Conservation (phyloP, 2,888 invertebrate species). For the Nebria brevicollis region DNA sequence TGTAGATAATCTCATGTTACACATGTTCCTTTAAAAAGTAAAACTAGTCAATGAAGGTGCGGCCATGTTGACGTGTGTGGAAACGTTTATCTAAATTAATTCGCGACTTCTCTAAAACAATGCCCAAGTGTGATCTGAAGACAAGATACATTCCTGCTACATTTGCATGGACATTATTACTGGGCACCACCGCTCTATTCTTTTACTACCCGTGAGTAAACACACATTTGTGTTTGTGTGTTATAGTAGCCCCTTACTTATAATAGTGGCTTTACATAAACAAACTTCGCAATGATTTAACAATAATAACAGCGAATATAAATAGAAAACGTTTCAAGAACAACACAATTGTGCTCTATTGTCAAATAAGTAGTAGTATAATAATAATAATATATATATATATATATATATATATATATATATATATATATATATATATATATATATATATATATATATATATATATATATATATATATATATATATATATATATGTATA, state of each 20-base stretch:
- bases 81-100: constrained; percentile 53
- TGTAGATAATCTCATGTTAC: constrained; percentile 41
- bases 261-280: constrained; percentile 55
- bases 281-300: constrained; percentile 49
- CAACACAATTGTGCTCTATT: background rate
- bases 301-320: background rate
- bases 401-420: no score
- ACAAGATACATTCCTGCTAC: constrained; percentile 98
- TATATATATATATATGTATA: no score
- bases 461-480: no score
- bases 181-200: constrained; percentile 93
- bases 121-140: constrained; percentile 97
- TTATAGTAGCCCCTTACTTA: constrained; percentile 49
- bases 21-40: constrained; percentile 43
- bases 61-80: constrained; percentile 71
- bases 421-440: no score
- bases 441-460: no score
- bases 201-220: constrained; percentile 97
- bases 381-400: no score
- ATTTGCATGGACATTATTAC: constrained; percentile 96
- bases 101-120: constrained; percentile 61
- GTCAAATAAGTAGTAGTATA: no score
- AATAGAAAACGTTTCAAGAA: background rate
- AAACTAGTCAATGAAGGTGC: constrained; percentile 62
- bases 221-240: constrained; percentile 16